These are phyloP conservation scores for Neodiprion virginianus DNA, from an alignment of 1,140 invertebrate genomes.

Conservation along the genomic window DNA sequence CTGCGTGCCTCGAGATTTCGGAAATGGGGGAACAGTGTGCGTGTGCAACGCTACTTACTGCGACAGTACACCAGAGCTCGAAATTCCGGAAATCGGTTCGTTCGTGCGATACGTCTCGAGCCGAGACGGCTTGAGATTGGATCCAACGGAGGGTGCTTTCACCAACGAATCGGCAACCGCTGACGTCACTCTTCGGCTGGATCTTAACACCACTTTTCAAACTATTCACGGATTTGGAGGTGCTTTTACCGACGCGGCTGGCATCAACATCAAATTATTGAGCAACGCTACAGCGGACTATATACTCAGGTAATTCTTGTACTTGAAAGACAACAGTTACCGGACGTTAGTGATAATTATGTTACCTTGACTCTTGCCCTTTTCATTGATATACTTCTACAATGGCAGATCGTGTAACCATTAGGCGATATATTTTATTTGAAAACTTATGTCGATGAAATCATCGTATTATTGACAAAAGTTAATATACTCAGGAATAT, in stretches of 20 bases:
- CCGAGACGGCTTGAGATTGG: slow-evolving; percentile 62
- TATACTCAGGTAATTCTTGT: slow-evolving; percentile 63
- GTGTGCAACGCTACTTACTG: slow-evolving; percentile 87
- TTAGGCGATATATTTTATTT: no score
- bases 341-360: no score
- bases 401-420: no score
- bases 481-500: no score
- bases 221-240: slow-evolving; percentile 82
- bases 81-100: slow-evolving; percentile 48
- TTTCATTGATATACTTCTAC: no score
- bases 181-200: background rate
- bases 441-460: no score
- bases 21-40: slow-evolving; percentile 72
- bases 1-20: slow-evolving; percentile 46
- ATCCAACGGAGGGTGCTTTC: slow-evolving; percentile 43
- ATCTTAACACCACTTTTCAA: slow-evolving; percentile 57
- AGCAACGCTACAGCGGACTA: slow-evolving; percentile 63
- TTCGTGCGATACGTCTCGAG: slow-evolving; percentile 68
- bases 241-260: slow-evolving; percentile 85
- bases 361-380: no score
- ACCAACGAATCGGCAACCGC: slow-evolving; percentile 5
- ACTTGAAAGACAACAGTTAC: no score
- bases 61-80: slow-evolving; percentile 69
- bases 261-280: slow-evolving; percentile 76
- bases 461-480: no score